These are phyloP conservation scores for Speoplatyrhinus poulsoni DNA, from an alignment of 2,113 vertebrate genomes.

Conservation along the genomic window DNA sequence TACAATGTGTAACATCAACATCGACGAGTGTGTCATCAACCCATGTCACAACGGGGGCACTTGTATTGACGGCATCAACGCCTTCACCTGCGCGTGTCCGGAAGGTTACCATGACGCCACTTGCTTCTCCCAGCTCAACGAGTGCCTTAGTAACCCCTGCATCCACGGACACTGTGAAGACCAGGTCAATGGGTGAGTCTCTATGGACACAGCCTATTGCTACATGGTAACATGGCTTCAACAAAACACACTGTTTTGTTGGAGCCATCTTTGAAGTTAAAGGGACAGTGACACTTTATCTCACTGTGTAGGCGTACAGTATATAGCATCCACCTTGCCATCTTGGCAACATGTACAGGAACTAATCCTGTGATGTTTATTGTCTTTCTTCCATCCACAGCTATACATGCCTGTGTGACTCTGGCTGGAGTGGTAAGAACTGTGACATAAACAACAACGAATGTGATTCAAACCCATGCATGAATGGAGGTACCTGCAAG, in stretches of 20 bases:
- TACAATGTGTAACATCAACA: slow-evolving; percentile 90
- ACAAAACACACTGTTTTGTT: too few relatives aligned
- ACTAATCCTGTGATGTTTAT: too few relatives aligned
- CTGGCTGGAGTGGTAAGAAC: slow-evolving; percentile 91
- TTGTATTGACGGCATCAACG: slow-evolving; percentile 85
- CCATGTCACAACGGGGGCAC: slow-evolving; percentile 95
- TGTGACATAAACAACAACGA: slow-evolving; percentile 94
- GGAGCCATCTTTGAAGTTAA: too few relatives aligned
- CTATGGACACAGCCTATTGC: neutral
- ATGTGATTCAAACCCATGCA: slow-evolving; percentile 94
- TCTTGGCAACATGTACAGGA: too few relatives aligned
- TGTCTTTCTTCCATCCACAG: slow-evolving; percentile 49
- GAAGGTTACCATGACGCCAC: slow-evolving; percentile 90
- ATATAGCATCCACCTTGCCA: too few relatives aligned
- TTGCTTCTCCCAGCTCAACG: slow-evolving; percentile 92
- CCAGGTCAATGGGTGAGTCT: slow-evolving; percentile 85
- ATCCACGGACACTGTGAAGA: slow-evolving; percentile 89
- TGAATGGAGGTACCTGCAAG: slow-evolving; percentile 92
- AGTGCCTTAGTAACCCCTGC: slow-evolving; percentile 94
- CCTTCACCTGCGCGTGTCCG: slow-evolving; percentile 87
- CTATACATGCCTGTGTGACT: slow-evolving; percentile 89
- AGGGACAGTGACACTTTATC: too few relatives aligned
- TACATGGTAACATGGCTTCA: too few relatives aligned
- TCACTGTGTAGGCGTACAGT: too few relatives aligned
- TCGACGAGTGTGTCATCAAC: slow-evolving; percentile 86